Base-by-base conservation (phyloP, 2,888 invertebrate genomes). In the Agrotis segetum region DNA sequence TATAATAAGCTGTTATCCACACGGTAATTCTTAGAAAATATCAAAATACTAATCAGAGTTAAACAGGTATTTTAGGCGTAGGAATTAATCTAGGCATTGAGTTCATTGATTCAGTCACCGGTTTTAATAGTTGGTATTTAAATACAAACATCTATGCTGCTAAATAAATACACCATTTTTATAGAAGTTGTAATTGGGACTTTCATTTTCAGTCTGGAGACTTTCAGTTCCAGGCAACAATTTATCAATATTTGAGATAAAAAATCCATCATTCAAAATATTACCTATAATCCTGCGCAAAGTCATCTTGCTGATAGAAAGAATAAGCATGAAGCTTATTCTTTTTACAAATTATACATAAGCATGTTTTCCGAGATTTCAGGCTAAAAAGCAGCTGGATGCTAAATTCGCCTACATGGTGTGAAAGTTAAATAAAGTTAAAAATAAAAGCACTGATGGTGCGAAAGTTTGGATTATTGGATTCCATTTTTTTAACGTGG, bases 1-100 rank as follows among this genome's bases (percentile, higher is more conserved):
- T 59, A 21, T 64, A 79, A 79, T 68, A 53, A 44, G 7, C 34
- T 40, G 55, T 19, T 67, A 71, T 49, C 44, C 34, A 64, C 68
- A 65, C 50, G 50, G 7, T 47, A 3, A 29, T 62, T 63, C 44
- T 21, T 19, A 19, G 46, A 59, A 75, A 63, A 66, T 24, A 44
- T n/a, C 52, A 59, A 75, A 59, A 66, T 24, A 34, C 21, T 58
- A 59, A 53, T 49, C 21, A 4, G 0, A 29, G n/a, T 13, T 44
- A 19, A 58, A 64, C 14, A 75, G 16, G 14, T 70, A 50, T 60
- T 62, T 61, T 14, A 40, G 19, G 50, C 47, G 61, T 68, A 61
- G 50, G 46, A 61, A 47, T 64, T 16, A 74, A 50, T 46, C 1
- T 19, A 62, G 52, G n/a, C 29, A 21, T 34, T 34, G 21, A 13